Base-by-base conservation (phyloP, 2,113 vertebrate species). In the Labeo rohita region DNA sequence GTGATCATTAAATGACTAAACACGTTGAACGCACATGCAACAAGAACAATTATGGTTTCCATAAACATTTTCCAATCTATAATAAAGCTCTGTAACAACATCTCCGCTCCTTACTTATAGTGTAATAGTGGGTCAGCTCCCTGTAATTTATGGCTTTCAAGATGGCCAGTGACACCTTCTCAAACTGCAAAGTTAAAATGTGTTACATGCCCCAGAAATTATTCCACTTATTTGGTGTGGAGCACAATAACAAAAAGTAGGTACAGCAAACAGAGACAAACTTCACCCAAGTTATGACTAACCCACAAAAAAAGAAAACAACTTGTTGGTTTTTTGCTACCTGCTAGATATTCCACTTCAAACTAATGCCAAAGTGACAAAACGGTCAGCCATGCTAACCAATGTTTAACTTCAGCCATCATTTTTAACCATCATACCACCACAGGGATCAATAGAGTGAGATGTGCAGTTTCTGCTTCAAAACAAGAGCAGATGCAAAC, bases 401-500 rank as follows among this genome's bases (percentile, higher is more conserved):
- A 59, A 3, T 78, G 28, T 10, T 45, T 3, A 59, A 78, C 50
- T 78, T 56, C 21, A 45, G 45, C 52, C 34, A 9, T 23, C n/a
- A 50, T 28, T 75, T 54, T 39, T 39, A 39, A 39, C 39, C 39
- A 39, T 39, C 39, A 1, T 34, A 15, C 36, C 4, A 72, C 68
- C 68, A 21, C 3, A 73, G 66, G 6, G 16, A 47, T 73, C 9
- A 45, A 73, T 6, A 12, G 1, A n/a, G 16, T 45, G 45, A 73
- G 18, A 73, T 7, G 10, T n/a, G 11, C 16, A 45, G 6, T 61
- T 54, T 72, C 47, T 36, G 9, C 39, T 72, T 50, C 6, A 70
- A 50, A 83, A 52, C 83, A 80, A 50, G 21, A 70, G 49, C 87
- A 83, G 91, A 87, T 89, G 87, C 90, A 85, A 85, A 85, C 90